Conservation (phyloP, 2,113 vertebrate genomes). For the Cyprinodon brontotheroides region DNA sequence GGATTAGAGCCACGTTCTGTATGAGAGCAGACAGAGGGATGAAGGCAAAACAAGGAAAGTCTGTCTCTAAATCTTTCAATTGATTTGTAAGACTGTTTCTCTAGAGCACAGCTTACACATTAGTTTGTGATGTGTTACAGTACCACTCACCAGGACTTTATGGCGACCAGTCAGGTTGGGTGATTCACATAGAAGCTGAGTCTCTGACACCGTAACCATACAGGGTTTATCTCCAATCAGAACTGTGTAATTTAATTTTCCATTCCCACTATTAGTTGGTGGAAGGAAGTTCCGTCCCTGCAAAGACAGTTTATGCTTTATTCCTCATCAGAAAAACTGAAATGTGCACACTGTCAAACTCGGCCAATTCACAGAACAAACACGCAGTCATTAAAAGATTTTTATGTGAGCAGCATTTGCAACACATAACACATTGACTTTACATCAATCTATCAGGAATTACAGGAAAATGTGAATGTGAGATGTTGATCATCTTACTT, state of each 20-base stretch:
- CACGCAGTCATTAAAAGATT: too few relatives aligned
- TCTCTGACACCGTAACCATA: conserved; percentile 91
- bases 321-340: not conserved
- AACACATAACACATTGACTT: not conserved
- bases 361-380: too few relatives aligned
- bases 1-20: conserved; percentile 52
- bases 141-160: conserved; percentile 93
- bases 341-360: not conserved
- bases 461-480: not conserved
- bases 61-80: conserved; percentile 38
- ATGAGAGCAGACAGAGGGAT: conserved; percentile 38
- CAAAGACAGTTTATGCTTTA: conserved; percentile 4
- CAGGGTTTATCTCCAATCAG: conserved; percentile 95
- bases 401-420: not conserved
- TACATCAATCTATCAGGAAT: not conserved
- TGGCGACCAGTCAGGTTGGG: conserved; percentile 94
- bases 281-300: conserved; percentile 96
- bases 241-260: conserved; percentile 95
- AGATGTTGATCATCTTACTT: conserved; percentile 78
- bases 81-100: conserved; percentile 31
- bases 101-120: conserved; percentile 1
- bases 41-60: conserved; percentile 45
- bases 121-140: conserved; percentile 1
- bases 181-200: conserved; percentile 95
- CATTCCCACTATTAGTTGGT: conserved; percentile 88